Percentiles rank a stretch among this genome's conserved stretches.
phyloP scores from a whole-genome alignment of 2,113 vertebrate species.

The Propithecus coquereli region DNA sequence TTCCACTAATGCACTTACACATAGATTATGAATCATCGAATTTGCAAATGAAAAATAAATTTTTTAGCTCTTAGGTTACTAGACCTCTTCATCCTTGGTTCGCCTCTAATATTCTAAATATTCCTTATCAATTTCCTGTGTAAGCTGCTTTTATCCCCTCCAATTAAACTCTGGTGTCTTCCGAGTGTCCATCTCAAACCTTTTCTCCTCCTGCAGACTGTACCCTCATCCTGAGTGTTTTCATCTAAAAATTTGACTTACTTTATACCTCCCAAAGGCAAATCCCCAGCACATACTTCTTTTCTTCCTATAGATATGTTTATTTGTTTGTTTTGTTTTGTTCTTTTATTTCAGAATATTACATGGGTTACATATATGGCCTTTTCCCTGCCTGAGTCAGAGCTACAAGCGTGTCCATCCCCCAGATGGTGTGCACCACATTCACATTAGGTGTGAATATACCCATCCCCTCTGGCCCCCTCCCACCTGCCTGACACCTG shows the following conservation, averaged over 20 bases:
- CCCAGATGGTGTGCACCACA: no score
- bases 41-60: neutral
- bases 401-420: no score
- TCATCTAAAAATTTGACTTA: neutral
- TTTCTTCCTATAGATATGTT: neutral
- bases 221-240: neutral
- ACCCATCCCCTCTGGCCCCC: no score
- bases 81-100: neutral
- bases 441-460: no score
- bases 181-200: rapidly evolving
- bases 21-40: neutral
- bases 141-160: neutral
- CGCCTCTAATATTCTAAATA: neutral
- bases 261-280: neutral
- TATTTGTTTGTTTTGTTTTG: no score
- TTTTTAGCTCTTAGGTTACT: neutral
- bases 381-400: no score
- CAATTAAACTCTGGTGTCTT: neutral
- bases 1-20: neutral
- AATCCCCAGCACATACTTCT: neutral
- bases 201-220: neutral
- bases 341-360: no score
- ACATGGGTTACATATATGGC: no score
- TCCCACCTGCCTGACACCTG: no score
- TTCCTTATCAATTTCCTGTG: neutral